Evolutionary conservation across 2,113 vertebrate species (phyloP).

Genomic region (Cavia aperea): DNA sequence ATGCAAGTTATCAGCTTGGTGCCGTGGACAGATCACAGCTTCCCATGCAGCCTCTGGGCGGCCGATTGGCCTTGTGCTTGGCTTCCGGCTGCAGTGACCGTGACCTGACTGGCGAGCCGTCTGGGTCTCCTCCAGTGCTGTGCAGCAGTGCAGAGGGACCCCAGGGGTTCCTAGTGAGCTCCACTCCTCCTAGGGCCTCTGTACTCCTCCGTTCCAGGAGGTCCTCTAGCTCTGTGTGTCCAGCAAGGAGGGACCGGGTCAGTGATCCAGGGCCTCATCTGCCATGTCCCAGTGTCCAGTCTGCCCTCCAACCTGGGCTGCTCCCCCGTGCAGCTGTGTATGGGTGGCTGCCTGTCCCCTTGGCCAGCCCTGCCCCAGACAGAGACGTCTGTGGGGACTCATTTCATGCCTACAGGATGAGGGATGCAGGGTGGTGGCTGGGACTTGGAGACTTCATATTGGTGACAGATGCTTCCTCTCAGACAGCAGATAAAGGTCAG

Average conservation of each 20-base stretch:
- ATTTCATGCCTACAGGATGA: not conserved
- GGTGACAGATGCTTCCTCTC: constrained; percentile 53
- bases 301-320: not conserved
- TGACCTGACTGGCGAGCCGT: not conserved
- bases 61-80: too few species aligned
- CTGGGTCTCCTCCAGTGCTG: not conserved
- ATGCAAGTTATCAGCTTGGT: accelerated
- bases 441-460: not conserved
- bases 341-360: not conserved
- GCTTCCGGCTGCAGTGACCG: not conserved
- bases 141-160: not conserved
- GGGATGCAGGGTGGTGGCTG: not conserved
- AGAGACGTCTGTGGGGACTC: not conserved
- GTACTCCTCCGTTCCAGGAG: too few species aligned
- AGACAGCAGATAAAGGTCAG: constrained; percentile 59
- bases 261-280: not conserved
- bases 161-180: not conserved
- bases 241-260: not conserved
- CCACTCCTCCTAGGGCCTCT: not conserved
- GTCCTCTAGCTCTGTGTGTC: not conserved
- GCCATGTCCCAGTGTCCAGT: not conserved
- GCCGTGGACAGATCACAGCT: too few species aligned
- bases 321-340: not conserved
- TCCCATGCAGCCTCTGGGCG: not conserved
- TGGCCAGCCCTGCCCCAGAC: not conserved